phyloP scores from a whole-genome alignment of 2,797 vertebrate species.

The Poeciliopsis gracilis region DNA sequence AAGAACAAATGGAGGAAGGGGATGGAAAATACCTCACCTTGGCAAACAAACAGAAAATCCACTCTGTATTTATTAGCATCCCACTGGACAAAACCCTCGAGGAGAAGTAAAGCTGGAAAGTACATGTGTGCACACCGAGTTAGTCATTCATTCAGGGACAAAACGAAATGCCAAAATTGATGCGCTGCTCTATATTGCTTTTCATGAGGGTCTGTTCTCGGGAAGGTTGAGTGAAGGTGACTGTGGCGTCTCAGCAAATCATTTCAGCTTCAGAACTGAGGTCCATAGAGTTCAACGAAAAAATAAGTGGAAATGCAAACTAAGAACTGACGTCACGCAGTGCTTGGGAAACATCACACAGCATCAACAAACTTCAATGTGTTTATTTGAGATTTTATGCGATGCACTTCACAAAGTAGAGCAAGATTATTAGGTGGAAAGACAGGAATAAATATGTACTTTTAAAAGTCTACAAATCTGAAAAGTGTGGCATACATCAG shows the following conservation, averaged over 20 bases:
- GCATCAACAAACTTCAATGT: neutral
- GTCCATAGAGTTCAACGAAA: conserved; percentile 14
- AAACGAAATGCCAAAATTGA: conserved; percentile 6
- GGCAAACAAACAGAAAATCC: conserved; percentile 57
- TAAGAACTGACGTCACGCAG: neutral
- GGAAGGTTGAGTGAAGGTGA: neutral
- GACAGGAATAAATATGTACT: neutral
- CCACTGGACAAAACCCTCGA: conserved; percentile 35
- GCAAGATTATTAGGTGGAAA: neutral
- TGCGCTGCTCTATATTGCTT: conserved; percentile 15
- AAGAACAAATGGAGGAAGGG: conserved; percentile 44
- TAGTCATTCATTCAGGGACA: conserved; percentile 25
- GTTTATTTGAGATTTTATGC: neutral
- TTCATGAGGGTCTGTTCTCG: neutral
- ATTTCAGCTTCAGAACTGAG: neutral
- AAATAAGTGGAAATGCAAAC: conserved; percentile 16
- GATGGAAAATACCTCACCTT: conserved; percentile 61
- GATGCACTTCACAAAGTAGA: neutral
- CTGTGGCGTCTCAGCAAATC: neutral
- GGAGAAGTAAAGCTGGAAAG: conserved; percentile 39
- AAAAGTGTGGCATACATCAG: neutral
- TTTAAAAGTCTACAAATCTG: neutral
- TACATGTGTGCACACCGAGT: conserved; percentile 17
- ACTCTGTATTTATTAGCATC: conserved; percentile 60
- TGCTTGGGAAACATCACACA: neutral